Evolutionary conservation across 2,888 invertebrate genomes (phyloP).

Genomic region (Lochmaea capreae): DNA sequence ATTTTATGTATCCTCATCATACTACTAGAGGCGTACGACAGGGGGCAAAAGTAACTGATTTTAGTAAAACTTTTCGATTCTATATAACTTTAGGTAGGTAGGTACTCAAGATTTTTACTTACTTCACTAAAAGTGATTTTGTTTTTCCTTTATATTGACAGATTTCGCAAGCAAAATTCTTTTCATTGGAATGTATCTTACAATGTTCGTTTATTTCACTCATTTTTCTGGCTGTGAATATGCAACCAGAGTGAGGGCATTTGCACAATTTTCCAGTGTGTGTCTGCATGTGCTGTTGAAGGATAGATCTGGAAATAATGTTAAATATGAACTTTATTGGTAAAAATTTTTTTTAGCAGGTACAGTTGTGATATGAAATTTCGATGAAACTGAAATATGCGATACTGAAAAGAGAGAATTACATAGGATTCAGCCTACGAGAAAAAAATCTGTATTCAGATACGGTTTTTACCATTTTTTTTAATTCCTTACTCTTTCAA

Average conservation of each 20-base stretch:
- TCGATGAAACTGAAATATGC: neutral
- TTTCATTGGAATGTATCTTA: slow-evolving; percentile 68
- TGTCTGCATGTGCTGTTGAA: slow-evolving; percentile 71
- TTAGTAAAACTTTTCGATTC: too few species aligned
- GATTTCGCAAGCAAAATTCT: slow-evolving; percentile 66
- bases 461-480: too few species aligned
- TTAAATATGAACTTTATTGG: neutral
- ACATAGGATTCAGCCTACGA: too few species aligned
- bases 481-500: too few species aligned
- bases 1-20: too few species aligned
- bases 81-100: too few species aligned
- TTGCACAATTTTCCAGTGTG: slow-evolving; percentile 70
- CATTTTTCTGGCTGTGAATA: slow-evolving; percentile 69
- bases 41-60: too few species aligned
- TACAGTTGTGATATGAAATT: neutral
- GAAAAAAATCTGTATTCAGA: too few species aligned
- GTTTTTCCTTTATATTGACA: slow-evolving; percentile 71
- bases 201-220: slow-evolving; percentile 70
- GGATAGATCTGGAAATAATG: slow-evolving; percentile 67
- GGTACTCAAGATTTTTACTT: slow-evolving; percentile 42
- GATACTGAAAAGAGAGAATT: too few species aligned
- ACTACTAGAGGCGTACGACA: too few species aligned
- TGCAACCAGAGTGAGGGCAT: slow-evolving; percentile 70
- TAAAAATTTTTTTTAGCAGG: neutral
- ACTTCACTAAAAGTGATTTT: slow-evolving; percentile 68